A percentile compares a stretch with the other conserved stretches of the same genome.
Conservation (phyloP, 2,888 invertebrate genomes). For the Oscheius sp. region DNA sequence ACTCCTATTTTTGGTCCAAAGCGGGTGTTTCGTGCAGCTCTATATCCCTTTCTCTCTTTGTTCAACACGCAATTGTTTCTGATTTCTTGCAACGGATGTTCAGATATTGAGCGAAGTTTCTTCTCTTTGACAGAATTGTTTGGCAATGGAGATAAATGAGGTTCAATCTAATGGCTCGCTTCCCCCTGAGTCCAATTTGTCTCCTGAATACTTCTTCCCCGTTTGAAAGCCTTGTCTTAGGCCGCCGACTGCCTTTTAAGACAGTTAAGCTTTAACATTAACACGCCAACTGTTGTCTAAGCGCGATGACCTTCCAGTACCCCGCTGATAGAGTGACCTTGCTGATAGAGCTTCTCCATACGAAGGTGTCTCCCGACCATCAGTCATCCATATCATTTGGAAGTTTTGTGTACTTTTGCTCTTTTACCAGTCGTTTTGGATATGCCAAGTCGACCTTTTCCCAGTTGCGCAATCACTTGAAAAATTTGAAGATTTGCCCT, state of each 20-base stretch:
- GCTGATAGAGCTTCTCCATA: conserved; percentile 37
- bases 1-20: conserved; percentile 4
- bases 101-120: background rate
- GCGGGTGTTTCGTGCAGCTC: background rate
- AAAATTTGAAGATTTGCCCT: conserved; percentile 23
- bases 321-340: conserved; percentile 40
- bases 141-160: conserved; percentile 26
- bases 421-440: background rate
- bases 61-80: background rate
- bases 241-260: no score
- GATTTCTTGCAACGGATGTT: background rate
- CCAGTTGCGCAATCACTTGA: conserved; percentile 17
- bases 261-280: no score
- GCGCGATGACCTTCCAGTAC: conserved; percentile 33
- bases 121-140: background rate
- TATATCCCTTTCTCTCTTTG: background rate
- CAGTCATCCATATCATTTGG: background rate
- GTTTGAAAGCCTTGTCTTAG: no score
- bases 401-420: background rate
- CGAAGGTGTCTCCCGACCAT: conserved; percentile 9
- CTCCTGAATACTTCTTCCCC: background rate
- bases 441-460: background rate
- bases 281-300: conserved; percentile 1
- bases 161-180: conserved; percentile 8
- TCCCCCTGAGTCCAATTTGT: conserved; percentile 24